Base-by-base conservation (phyloP, 2,888 invertebrate species). In the Lymantria dispar region DNA sequence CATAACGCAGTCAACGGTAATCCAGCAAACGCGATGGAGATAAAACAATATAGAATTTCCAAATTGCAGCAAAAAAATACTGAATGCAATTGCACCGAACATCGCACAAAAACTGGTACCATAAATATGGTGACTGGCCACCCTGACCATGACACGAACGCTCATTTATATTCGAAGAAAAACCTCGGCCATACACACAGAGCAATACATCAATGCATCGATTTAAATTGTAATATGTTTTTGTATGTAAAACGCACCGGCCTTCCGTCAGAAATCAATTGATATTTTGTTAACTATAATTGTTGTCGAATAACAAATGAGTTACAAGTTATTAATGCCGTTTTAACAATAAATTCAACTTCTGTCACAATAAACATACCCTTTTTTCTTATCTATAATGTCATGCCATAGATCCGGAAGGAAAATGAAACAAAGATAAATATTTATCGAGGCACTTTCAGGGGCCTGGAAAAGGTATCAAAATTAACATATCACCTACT, bases 151-250 rank as follows among this genome's bases (percentile, higher is more conserved):
- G 72, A 63, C 64, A 64, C 62, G 52, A 38, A 50, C 54, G 53
- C 68, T 70, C 74, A 72, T 78, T 71, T 62, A 61, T 68, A 75
- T 74, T 68, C 65, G 52, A 57, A 60, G 64, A 71, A 74, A 70
- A 70, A 70, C 68, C 54, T 69, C 61, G 54, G 56, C 42, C 45
- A 30, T 46, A 39, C 48, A 46, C 40, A 43, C 39, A 31, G 22
- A 41, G 33, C 50, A 58, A 68, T 68, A 61, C 60, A 71, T 74
- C 74, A 74, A 73, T 74, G 62, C 54, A 64, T 67, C 73, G 65
- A 77, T 79, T 78, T 76, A 78, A 76, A 74, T 71, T 72, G 75
- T 76, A 72, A 77, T 78, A 76, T 63, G 64, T 74, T 75, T 70
- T 72, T 74, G 63, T 74, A 64, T 70, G 61, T 66, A 64, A 64